These are phyloP conservation scores for Suricata suricatta DNA, from an alignment of 2,113 vertebrate species.

Conservation along the genomic window DNA sequence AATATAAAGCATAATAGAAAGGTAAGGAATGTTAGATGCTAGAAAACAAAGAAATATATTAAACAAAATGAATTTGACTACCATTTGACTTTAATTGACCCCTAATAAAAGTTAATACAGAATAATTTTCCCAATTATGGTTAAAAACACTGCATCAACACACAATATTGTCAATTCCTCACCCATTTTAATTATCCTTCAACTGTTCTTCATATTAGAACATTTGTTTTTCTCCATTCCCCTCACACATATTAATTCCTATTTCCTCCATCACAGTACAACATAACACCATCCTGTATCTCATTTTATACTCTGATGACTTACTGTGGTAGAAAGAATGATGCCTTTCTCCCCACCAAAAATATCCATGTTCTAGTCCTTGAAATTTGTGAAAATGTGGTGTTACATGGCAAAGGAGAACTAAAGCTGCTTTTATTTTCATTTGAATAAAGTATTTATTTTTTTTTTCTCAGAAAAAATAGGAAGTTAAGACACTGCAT, in stretches of 20 bases:
- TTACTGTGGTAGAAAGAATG: neutral
- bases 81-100: neutral
- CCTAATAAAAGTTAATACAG: neutral
- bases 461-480: slow-evolving; percentile 65
- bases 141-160: neutral
- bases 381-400: neutral
- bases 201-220: neutral
- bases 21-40: neutral
- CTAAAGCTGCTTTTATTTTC: neutral
- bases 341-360: neutral
- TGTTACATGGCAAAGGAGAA: neutral
- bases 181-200: neutral
- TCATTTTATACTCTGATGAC: neutral
- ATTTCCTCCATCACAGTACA: neutral
- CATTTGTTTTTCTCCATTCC: neutral
- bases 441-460: slow-evolving; percentile 75
- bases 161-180: neutral
- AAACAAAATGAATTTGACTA: neutral
- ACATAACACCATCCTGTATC: neutral
- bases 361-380: neutral
- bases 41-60: neutral
- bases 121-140: neutral
- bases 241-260: neutral
- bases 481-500: slow-evolving; percentile 68
- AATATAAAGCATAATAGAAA: neutral